Conservation (phyloP, 2,888 invertebrate species). For the Oxytorus armatus region DNA sequence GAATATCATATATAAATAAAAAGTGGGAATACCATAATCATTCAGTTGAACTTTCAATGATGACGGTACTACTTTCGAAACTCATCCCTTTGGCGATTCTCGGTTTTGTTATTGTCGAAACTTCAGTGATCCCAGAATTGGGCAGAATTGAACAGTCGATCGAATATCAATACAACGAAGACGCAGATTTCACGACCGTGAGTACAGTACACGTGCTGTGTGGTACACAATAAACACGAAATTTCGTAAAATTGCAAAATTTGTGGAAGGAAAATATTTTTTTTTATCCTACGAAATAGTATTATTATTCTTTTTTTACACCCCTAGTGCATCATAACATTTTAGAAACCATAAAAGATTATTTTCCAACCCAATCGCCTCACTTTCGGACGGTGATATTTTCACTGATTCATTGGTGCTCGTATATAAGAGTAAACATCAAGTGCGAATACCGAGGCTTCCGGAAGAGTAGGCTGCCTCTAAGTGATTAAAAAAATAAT, state of each 20-base stretch:
- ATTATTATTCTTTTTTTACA: too few species aligned
- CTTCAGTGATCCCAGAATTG: not conserved
- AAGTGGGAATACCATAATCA: not conserved
- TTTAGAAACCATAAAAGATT: too few species aligned
- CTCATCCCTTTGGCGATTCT: slow-evolving; percentile 31
- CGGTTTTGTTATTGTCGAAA: not conserved
- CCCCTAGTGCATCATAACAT: too few species aligned
- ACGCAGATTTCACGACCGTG: slow-evolving; percentile 59
- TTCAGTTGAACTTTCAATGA: slow-evolving; percentile 37
- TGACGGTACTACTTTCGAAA: slow-evolving; percentile 27
- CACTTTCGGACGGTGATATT: too few species aligned
- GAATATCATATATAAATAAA: slow-evolving; percentile 52
- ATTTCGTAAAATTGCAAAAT: not conserved
- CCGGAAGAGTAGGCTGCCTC: too few species aligned
- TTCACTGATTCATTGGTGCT: too few species aligned
- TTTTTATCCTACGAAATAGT: too few species aligned
- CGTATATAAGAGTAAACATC: too few species aligned
- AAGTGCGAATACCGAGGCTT: too few species aligned
- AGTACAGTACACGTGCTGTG: slow-evolving; percentile 22
- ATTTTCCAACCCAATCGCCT: too few species aligned
- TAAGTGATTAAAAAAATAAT: slow-evolving; percentile 8
- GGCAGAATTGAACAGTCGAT: not conserved
- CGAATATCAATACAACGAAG: slow-evolving; percentile 31
- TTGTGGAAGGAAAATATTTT: too few species aligned
- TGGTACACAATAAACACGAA: not conserved